Evolutionary conservation across 2,888 invertebrate genomes (phyloP).

Genomic region (Rhaphigaster nebulosa): DNA sequence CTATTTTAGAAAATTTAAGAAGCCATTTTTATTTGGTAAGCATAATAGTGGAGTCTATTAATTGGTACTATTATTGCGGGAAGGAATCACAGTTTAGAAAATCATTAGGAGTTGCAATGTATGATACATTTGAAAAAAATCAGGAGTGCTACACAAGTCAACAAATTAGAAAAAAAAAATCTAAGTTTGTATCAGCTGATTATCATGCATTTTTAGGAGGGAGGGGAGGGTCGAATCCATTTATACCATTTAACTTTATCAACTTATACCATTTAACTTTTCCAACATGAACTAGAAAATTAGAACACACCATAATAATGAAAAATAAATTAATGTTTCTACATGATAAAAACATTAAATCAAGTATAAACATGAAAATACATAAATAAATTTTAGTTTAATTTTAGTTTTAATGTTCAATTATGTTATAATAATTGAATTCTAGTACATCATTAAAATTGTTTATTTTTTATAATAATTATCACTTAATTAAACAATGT

Average conservation of each 20-base stretch:
- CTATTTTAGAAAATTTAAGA: neutral
- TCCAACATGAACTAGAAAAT: neutral
- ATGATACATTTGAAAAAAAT: neutral
- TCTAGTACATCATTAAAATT: too few species aligned
- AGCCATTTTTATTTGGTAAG: neutral
- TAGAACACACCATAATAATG: neutral
- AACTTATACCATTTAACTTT: too few species aligned
- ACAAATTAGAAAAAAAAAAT: neutral
- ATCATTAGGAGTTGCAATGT: neutral
- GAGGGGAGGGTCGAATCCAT: neutral
- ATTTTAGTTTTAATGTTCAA: too few species aligned
- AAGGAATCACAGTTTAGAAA: neutral
- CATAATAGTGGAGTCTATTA: neutral
- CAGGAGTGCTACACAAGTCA: neutral
- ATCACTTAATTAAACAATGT: too few species aligned
- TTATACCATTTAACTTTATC: neutral
- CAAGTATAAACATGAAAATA: neutral
- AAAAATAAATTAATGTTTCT: neutral
- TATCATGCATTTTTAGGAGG: neutral
- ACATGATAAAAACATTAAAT: neutral
- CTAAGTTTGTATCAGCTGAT: too few species aligned
- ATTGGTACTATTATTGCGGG: too few species aligned
- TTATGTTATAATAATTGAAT: too few species aligned
- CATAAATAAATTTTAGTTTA: too few species aligned
- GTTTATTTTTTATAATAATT: too few species aligned